Evolutionary conservation across 1,140 invertebrate genomes (phyloP), one percentile per base, ranked within the genome.

Genomic region (Octopus bimaculoides): DNA sequence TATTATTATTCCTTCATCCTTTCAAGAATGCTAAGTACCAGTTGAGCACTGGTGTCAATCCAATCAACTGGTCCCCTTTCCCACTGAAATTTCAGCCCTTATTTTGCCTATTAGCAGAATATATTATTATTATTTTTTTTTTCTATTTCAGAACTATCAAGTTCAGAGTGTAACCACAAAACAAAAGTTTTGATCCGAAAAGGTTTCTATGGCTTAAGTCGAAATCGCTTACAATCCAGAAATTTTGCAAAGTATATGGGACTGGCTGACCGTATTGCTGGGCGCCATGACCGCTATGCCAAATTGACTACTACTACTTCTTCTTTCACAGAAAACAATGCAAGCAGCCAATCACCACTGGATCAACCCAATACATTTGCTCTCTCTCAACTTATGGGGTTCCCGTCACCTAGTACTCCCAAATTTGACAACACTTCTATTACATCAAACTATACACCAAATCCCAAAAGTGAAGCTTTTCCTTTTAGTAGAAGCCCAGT

Each of bases 221-320:
- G 26, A 41, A 41, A 41, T 41, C 26, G 26, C 3, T 41, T 41
- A 41, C 66, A 71, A 17, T 71, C 66, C 14, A 71, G 66, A 71
- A 71, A 71, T 71, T 20, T 71, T 17, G 26, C 8, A 6, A 71
- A 71, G 7, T 71, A 71, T 20, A 9, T 71, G 5, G 66, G 26
- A 20, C 26, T 71, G 26, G 66, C 66, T 17, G 66, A 71, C 56
- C 66, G 66, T 14, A 71, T 71, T 71, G 66, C 66, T 14, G 66
- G 66, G 17, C 66, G 66, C 66, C 66, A 71, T 17, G 66, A 71
- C 26, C 66, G 66, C 26, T 71, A 71, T 71, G 66, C 66, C 66
- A 14, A 71, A 17, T 20, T 71, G 5, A 71, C 66, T 12, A 20
- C 17, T 20, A 14, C 26, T 14, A 5, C 66, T 20, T 5, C 14